phyloP scores from a whole-genome alignment of 2,113 vertebrate species.

The Glaucomys volans region DNA sequence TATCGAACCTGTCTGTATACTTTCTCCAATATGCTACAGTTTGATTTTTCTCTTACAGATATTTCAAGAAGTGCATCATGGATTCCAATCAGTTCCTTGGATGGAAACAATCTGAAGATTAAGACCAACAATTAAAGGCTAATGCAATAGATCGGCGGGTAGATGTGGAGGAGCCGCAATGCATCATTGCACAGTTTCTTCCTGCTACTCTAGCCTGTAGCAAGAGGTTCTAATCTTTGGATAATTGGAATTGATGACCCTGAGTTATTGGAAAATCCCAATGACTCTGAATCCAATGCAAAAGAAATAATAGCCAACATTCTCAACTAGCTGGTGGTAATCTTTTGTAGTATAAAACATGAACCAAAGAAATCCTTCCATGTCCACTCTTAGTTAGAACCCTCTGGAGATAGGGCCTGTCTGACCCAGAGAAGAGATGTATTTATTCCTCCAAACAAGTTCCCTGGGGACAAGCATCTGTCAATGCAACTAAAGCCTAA shows the following conservation, averaged over 20 bases:
- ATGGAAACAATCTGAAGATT: not conserved
- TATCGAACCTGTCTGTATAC: not conserved
- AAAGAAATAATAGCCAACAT: slow-evolving; percentile 32
- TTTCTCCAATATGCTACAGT: not conserved
- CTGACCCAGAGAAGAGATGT: slow-evolving; percentile 40
- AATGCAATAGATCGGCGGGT: not conserved
- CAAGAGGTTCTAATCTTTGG: slow-evolving; percentile 17
- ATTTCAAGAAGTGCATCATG: slow-evolving; percentile 17
- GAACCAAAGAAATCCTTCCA: not conserved
- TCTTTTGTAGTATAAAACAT: not conserved
- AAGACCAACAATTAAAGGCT: not conserved
- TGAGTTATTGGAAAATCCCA: slow-evolving; percentile 35
- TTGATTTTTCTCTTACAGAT: slow-evolving; percentile 12
- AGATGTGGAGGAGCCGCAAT: not conserved
- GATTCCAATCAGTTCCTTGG: not conserved
- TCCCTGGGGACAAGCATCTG: slow-evolving; percentile 60
- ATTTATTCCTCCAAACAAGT: slow-evolving; percentile 60
- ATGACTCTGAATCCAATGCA: not conserved
- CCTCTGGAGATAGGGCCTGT: not conserved
- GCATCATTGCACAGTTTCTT: not conserved
- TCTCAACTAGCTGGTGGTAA: not conserved
- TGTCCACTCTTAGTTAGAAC: not conserved
- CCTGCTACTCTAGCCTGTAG: not conserved
- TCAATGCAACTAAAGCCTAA: slow-evolving; percentile 67
- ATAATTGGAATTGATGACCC: not conserved